Percentiles rank a stretch among this genome's conserved stretches.
Evolutionary conservation across 2,888 invertebrate genomes (phyloP).

Genomic region (Machimus atricapillus): DNA sequence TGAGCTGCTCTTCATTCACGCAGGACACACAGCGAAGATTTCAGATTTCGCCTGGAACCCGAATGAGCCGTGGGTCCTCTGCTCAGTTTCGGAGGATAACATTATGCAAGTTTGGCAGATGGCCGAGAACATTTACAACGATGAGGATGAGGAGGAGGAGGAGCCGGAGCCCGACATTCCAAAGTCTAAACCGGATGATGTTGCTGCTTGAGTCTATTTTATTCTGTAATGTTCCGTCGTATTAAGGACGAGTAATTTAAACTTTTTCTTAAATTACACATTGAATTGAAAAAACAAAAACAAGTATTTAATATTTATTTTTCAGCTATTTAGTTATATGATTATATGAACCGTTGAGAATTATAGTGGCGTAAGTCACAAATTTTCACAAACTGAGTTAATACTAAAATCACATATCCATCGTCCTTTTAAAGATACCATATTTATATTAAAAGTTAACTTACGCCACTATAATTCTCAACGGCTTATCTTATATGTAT

Average conservation of each 20-base stretch:
- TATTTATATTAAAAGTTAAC: too few species aligned
- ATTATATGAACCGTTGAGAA: too few species aligned
- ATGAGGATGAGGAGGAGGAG: too few species aligned
- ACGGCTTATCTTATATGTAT: too few species aligned
- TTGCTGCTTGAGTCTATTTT: constrained; percentile 52
- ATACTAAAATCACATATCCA: too few species aligned
- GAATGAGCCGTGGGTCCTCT: constrained; percentile 99
- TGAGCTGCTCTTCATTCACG: constrained; percentile 95
- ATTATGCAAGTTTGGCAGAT: constrained; percentile 99
- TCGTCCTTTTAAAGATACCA: too few species aligned
- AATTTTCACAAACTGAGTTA: too few species aligned
- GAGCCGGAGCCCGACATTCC: constrained; percentile 94
- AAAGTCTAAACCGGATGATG: constrained; percentile 79
- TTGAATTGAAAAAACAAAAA: too few species aligned
- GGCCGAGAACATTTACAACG: constrained; percentile 99
- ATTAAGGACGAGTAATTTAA: not conserved
- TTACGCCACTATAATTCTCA: too few species aligned
- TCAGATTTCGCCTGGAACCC: constrained; percentile 99
- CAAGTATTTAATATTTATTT: too few species aligned
- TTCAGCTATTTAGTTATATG: too few species aligned
- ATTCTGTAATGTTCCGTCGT: not conserved
- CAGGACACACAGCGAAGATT: constrained; percentile 98
- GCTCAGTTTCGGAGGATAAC: constrained; percentile 99
- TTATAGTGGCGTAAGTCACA: too few species aligned
- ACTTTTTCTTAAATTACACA: not conserved